Conservation (phyloP, 2,797 vertebrate species). For the Xiphophorus birchmanni region DNA sequence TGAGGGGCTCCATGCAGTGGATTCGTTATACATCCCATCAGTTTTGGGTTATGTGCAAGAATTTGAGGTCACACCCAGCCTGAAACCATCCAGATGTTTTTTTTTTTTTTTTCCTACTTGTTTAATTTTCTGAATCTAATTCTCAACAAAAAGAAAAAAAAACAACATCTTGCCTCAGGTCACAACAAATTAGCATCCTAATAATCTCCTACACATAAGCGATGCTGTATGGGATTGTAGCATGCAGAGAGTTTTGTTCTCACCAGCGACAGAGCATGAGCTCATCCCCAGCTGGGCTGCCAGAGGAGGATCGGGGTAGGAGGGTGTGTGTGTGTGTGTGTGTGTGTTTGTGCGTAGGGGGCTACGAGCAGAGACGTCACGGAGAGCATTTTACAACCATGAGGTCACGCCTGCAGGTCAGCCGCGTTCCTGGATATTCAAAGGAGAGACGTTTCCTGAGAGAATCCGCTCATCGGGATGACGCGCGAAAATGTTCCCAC, state of each 20-base stretch:
- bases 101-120: not conserved
- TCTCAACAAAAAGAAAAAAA: not conserved
- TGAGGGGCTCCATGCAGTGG: not conserved
- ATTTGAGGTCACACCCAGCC: slow-evolving; percentile 15
- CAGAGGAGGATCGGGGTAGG: not conserved
- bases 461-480: slow-evolving; percentile 1
- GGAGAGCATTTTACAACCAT: slow-evolving; percentile 37
- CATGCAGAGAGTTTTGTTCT: slow-evolving; percentile 28
- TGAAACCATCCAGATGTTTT: slow-evolving; percentile 3
- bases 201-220: slow-evolving; percentile 6
- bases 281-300: slow-evolving; percentile 60
- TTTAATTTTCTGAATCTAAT: slow-evolving; percentile 4
- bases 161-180: slow-evolving; percentile 8
- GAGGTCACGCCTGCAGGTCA: slow-evolving; percentile 48
- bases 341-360: not conserved
- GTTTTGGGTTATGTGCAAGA: slow-evolving; percentile 14
- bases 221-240: slow-evolving; percentile 32
- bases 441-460: slow-evolving; percentile 32
- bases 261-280: slow-evolving; percentile 51
- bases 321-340: no score
- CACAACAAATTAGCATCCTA: slow-evolving; percentile 5
- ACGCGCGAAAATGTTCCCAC: not conserved
- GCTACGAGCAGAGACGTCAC: not conserved
- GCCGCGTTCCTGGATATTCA: slow-evolving; percentile 10
- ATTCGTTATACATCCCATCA: slow-evolving; percentile 25